Percentiles rank a stretch among this genome's conserved stretches.
These are phyloP conservation scores for Nansenia antarctica DNA, from an alignment of 2,113 vertebrate species.

Conservation along the genomic window DNA sequence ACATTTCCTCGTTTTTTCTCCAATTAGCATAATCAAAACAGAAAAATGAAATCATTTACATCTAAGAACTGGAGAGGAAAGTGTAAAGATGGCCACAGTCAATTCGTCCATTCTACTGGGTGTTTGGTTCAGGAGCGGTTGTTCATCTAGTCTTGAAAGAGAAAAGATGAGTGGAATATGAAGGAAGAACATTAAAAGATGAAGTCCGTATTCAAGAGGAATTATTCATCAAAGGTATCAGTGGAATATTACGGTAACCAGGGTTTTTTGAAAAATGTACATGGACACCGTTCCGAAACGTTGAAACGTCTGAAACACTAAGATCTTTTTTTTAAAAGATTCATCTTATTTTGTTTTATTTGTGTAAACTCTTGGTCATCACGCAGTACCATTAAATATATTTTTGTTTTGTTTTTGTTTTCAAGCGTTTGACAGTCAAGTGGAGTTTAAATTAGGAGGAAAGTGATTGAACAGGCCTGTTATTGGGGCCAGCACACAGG, in stretches of 20 bases:
- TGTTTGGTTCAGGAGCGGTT: slow-evolving; percentile 43
- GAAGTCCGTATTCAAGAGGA: slow-evolving; percentile 48
- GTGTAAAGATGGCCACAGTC: slow-evolving; percentile 14
- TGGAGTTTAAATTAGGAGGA: slow-evolving; percentile 79
- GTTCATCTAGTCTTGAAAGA: slow-evolving; percentile 47
- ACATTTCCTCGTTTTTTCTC: slow-evolving; percentile 39
- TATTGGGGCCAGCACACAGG: slow-evolving; percentile 82
- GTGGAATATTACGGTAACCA: slow-evolving; percentile 53
- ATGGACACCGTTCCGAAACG: neutral
- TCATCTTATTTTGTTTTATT: no score
- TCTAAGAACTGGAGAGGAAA: slow-evolving; percentile 9
- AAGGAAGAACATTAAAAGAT: slow-evolving; percentile 54
- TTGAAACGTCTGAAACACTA: slow-evolving; percentile 10
- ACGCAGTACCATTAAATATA: neutral
- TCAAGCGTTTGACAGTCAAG: slow-evolving; percentile 61
- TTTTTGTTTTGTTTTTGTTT: slow-evolving; percentile 70
- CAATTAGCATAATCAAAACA: slow-evolving; percentile 40
- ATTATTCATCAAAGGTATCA: slow-evolving; percentile 63
- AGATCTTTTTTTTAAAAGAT: neutral
- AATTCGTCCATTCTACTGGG: slow-evolving; percentile 32
- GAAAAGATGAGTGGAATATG: slow-evolving; percentile 37
- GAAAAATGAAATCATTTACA: slow-evolving; percentile 29
- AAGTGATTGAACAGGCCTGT: slow-evolving; percentile 84
- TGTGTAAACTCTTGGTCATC: neutral
- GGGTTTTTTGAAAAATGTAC: slow-evolving; percentile 26